Conservation (phyloP, 2,888 invertebrate genomes). For the Myopa testacea region DNA sequence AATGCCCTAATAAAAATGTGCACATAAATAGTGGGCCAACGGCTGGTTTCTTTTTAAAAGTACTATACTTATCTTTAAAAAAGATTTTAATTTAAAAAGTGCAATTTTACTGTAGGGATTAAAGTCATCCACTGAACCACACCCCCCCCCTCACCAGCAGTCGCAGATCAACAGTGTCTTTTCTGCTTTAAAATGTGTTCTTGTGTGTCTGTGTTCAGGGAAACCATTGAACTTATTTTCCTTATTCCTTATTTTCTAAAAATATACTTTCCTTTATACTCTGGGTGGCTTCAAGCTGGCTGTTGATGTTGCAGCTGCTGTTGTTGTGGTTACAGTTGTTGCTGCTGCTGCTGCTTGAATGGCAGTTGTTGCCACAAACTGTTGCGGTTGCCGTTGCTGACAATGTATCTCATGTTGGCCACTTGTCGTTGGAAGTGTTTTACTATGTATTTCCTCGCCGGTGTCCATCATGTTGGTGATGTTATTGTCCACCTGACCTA, state of each 20-base stretch:
- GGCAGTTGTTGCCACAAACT: conserved; percentile 10
- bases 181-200: not conserved
- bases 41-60: too few relatives aligned
- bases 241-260: not conserved
- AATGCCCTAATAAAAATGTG: too few relatives aligned
- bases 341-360: conserved; percentile 8
- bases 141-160: not conserved
- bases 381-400: conserved; percentile 24
- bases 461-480: conserved; percentile 37
- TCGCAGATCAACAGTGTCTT: not conserved
- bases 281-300: conserved; percentile 50
- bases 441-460: conserved; percentile 3
- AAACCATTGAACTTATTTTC: not conserved
- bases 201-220: not conserved
- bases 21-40: too few relatives aligned
- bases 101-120: too few relatives aligned
- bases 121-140: not conserved
- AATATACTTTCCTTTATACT: conserved; percentile 43
- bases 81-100: too few relatives aligned
- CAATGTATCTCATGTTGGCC: not conserved
- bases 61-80: too few relatives aligned
- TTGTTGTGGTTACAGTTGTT: conserved; percentile 6
- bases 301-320: conserved; percentile 21
- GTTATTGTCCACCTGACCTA: not conserved
- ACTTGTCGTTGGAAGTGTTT: conserved; percentile 23